Percentiles rank a stretch among this genome's conserved stretches.
These are phyloP conservation scores for Salmo trutta DNA, from an alignment of 2,797 vertebrate genomes.

Conservation along the genomic window DNA sequence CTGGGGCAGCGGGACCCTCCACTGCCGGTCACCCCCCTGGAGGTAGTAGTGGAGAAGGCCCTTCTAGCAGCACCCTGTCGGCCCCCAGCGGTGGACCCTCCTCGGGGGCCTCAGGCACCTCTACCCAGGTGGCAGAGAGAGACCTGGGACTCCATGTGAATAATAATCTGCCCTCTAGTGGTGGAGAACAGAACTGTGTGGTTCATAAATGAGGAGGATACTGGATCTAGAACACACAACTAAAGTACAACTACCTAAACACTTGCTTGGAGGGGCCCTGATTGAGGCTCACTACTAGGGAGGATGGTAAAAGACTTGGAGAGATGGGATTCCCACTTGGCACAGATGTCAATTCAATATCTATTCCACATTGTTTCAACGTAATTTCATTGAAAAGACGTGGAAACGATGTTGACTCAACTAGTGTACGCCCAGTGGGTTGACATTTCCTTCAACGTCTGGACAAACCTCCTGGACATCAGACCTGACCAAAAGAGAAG, in stretches of 20 bases:
- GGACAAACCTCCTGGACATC: neutral
- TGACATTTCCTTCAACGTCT: too few species aligned
- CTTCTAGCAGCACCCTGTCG: slow-evolving; percentile 19
- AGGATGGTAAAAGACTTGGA: neutral
- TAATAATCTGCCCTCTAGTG: slow-evolving; percentile 7
- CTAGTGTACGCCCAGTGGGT: too few species aligned
- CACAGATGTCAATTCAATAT: too few species aligned
- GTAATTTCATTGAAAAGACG: too few species aligned
- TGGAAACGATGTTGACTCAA: too few species aligned
- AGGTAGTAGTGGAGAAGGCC: slow-evolving; percentile 8
- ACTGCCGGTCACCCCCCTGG: slow-evolving; percentile 31
- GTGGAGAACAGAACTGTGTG: slow-evolving; percentile 34
- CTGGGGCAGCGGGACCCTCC: slow-evolving; percentile 57
- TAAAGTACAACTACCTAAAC: neutral
- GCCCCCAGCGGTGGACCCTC: slow-evolving; percentile 51
- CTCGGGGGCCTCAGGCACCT: slow-evolving; percentile 55
- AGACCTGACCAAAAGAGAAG: neutral
- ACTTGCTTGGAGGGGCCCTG: neutral
- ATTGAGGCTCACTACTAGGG: neutral
- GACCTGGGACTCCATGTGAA: slow-evolving; percentile 59
- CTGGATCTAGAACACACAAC: neutral
- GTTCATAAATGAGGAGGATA: slow-evolving; percentile 41
- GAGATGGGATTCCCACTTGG: neutral
- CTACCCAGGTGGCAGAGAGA: slow-evolving; percentile 71
- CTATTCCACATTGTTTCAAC: too few species aligned